Base-by-base conservation (phyloP, 2,888 invertebrate species). In the Ctenicera cuprea region DNA sequence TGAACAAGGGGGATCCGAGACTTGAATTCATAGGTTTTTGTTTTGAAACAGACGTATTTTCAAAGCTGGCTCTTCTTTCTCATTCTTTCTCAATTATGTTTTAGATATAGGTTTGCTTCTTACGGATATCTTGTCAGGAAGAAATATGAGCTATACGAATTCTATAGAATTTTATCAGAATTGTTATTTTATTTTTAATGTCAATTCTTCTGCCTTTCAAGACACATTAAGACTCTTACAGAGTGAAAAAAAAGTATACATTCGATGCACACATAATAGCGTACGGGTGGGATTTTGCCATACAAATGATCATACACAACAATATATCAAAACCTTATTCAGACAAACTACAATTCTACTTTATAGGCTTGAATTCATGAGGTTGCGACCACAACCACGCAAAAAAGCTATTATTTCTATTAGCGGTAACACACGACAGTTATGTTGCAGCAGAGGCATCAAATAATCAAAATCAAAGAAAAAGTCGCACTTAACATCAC, bases 1-100 rank as follows among this genome's bases (percentile, higher is more conserved):
- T 72, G 72, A 72, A 75, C 72, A 75, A 72, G 41, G 38, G 43
- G 65, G 54, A 50, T 70, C 54, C 73, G 73, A 74, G 73, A 70
- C 65, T 43, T 26, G 65, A 74, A 74, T 74, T 74, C 65, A 70
- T 69, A 63, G 64, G 37, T 43, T 62, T 64, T 11, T 70, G 57
- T 71, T 71, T 65, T 59, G 38, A 38, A 54, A 38, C 37, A 69
- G 61, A 62, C 69, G 50, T 48, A 54, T 59, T 65, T 48, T 45
- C 37, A 67, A 22, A 54, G 26, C 48, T 20, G 43, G 33, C 11
- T 65, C 30, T 65, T 63, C 63, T 45, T 50, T 33, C 33, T 50
- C 65, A 52, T 65, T 63, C 63, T 45, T 50, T 33, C 33, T 50
- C 65, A 52, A 63, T 65, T 65, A 52, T 52, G 26, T 52, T 50